phyloP scores from a whole-genome alignment of 2,113 vertebrate species.

The Corapipo altera region DNA sequence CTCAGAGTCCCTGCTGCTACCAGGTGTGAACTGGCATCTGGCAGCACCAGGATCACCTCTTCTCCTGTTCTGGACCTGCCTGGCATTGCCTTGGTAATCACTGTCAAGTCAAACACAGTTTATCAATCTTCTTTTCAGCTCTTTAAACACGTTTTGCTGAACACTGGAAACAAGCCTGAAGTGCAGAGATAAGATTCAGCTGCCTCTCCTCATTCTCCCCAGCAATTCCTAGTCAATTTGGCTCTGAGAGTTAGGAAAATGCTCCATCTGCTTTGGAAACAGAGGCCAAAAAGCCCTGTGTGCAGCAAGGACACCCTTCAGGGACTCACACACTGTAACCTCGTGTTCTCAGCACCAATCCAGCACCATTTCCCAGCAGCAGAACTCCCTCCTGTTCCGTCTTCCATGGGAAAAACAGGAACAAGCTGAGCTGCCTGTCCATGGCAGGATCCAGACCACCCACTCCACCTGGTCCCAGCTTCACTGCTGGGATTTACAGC shows the following conservation, averaged over 20 bases:
- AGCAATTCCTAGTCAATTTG: neutral
- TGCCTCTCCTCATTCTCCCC: neutral
- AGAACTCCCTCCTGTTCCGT: neutral
- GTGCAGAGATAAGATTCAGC: neutral
- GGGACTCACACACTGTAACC: neutral
- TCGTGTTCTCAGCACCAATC: neutral
- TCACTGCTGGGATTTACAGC: neutral
- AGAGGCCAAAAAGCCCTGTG: neutral
- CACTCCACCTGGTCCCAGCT: neutral
- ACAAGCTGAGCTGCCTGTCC: neutral
- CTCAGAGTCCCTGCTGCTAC: neutral
- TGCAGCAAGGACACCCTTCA: too few species aligned
- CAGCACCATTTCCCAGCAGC: neutral
- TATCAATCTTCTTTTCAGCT: neutral
- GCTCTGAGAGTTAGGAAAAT: neutral
- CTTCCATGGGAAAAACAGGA: fast-evolving
- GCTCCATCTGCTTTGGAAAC: neutral
- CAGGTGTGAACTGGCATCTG: neutral
- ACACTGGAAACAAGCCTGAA: neutral
- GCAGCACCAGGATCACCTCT: fast-evolving
- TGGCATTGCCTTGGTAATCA: neutral
- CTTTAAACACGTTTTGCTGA: neutral
- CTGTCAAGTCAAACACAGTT: neutral
- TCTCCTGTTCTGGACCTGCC: neutral
- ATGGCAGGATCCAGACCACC: neutral